Evolutionary conservation across 2,113 vertebrate species (phyloP).

Genomic region (Bubo blakistoni): DNA sequence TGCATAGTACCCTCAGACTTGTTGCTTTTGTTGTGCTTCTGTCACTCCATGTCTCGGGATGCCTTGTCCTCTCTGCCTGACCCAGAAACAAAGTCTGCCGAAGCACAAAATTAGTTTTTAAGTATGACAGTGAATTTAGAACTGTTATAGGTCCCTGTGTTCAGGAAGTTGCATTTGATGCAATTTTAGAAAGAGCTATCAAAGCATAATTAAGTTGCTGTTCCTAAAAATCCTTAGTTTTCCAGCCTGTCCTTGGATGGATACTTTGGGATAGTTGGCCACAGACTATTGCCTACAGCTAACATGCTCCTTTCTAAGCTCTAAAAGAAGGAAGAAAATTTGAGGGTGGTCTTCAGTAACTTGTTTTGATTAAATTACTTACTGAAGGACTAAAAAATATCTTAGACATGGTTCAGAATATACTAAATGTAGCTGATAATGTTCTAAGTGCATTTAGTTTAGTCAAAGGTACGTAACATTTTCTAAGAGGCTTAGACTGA

Average conservation of each 20-base stretch:
- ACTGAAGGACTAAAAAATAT: neutral
- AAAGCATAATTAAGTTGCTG: neutral
- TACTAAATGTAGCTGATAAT: neutral
- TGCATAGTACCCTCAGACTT: neutral
- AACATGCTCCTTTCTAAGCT: neutral
- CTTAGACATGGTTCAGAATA: neutral
- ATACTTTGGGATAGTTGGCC: neutral
- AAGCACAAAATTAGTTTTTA: neutral
- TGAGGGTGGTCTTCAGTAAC: neutral
- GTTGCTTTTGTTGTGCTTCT: neutral
- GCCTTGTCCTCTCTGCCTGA: neutral
- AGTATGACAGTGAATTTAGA: neutral
- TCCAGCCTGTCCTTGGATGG: neutral
- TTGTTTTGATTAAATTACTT: neutral
- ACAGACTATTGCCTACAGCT: neutral
- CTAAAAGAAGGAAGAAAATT: neutral
- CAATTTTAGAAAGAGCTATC: neutral
- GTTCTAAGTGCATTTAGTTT: neutral
- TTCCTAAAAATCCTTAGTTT: neutral
- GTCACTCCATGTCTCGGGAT: fast-evolving
- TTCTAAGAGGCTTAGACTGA: neutral
- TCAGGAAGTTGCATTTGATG: neutral
- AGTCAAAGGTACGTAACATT: neutral
- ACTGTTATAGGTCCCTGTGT: neutral
- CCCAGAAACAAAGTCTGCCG: neutral